These are phyloP conservation scores for Aspiorhynchus laticeps DNA, from an alignment of 2,113 vertebrate species.

Conservation along the genomic window DNA sequence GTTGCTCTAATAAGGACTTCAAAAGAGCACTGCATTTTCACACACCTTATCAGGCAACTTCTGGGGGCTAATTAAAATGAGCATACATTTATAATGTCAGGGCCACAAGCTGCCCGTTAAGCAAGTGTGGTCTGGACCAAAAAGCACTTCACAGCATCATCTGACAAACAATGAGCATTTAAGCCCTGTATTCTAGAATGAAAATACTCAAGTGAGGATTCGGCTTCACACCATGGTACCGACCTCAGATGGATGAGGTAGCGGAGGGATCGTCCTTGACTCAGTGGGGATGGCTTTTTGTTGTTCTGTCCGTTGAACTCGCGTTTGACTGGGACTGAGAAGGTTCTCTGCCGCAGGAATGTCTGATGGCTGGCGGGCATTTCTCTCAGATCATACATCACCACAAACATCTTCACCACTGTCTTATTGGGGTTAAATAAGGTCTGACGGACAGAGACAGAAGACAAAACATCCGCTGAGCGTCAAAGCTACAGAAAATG, in stretches of 20 bases:
- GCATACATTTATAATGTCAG: not conserved
- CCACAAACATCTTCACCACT: conserved; percentile 99
- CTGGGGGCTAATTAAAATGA: not conserved
- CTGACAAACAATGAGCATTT: not conserved
- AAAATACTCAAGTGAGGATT: not conserved
- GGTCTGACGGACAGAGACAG: conserved; percentile 78
- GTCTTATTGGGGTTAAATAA: conserved; percentile 99
- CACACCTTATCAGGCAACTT: not conserved
- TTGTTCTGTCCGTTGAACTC: conserved; percentile 82
- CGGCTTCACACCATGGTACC: conserved; percentile 12
- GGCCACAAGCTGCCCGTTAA: not conserved
- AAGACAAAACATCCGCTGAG: not conserved
- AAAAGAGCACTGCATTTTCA: not conserved
- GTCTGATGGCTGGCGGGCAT: conserved; percentile 99
- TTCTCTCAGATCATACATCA: conserved; percentile 94
- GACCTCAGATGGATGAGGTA: conserved; percentile 99
- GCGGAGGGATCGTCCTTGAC: conserved; percentile 91
- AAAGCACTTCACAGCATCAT: not conserved
- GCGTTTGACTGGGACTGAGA: conserved; percentile 94
- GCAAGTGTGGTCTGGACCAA: not conserved
- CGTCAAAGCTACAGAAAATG: not conserved
- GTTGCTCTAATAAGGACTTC: not conserved
- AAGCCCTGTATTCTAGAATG: not conserved
- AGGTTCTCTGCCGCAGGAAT: conserved; percentile 98
- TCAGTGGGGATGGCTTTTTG: conserved; percentile 80